Percentiles rank a stretch among this genome's conserved stretches.
These are phyloP conservation scores for Urocyon cinereoargenteus DNA, from an alignment of 2,797 vertebrate species.

Conservation along the genomic window DNA sequence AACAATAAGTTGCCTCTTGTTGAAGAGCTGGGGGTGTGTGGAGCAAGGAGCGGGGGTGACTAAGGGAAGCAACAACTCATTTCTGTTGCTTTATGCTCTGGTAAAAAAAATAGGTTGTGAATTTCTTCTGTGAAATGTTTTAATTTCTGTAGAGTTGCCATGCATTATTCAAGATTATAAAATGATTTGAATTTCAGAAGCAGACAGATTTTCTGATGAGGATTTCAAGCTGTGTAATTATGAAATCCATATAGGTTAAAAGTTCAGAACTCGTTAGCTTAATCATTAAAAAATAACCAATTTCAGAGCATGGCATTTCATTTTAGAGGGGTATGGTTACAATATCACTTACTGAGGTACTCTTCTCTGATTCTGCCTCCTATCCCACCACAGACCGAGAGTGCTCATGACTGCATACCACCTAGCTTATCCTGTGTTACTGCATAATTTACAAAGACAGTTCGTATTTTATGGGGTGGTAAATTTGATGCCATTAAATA, in stretches of 20 bases:
- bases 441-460: conserved; percentile 75
- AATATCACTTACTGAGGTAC: conserved; percentile 54
- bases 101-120: conserved; percentile 81
- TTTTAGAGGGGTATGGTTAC: conserved; percentile 77
- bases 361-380: conserved; percentile 57
- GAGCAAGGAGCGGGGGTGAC: background rate
- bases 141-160: conserved; percentile 88
- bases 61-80: conserved; percentile 9
- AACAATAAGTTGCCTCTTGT: background rate
- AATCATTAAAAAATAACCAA: conserved; percentile 88
- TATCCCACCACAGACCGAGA: conserved; percentile 46
- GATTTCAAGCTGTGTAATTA: conserved; percentile 91
- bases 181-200: conserved; percentile 89
- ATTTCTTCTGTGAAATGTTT: conserved; percentile 88
- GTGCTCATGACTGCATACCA: conserved; percentile 50
- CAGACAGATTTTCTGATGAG: conserved; percentile 90
- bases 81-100: conserved; percentile 80
- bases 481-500: conserved; percentile 54
- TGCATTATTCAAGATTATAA: conserved; percentile 90
- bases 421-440: conserved; percentile 71
- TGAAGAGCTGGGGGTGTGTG: background rate
- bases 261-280: conserved; percentile 89
- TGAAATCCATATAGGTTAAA: conserved; percentile 88
- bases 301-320: conserved; percentile 84
- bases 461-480: conserved; percentile 70